A percentile compares a stretch with the other conserved stretches of the same genome.
These are phyloP conservation scores for Typhlomys cinereus DNA, from an alignment of 2,113 vertebrate genomes.

Conservation along the genomic window DNA sequence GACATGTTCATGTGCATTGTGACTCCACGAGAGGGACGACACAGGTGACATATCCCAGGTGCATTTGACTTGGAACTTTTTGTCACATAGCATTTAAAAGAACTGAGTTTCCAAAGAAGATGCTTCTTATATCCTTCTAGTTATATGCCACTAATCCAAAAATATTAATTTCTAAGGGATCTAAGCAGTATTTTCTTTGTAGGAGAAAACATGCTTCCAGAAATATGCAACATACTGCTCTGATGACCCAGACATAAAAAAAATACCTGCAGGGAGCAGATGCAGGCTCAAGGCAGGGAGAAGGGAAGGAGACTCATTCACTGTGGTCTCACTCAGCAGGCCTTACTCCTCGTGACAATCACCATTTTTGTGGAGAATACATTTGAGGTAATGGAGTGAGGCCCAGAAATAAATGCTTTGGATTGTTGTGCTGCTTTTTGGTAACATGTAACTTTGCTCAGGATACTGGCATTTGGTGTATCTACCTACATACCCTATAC, in stretches of 20 bases:
- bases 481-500: background rate
- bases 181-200: background rate
- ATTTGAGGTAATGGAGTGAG: background rate
- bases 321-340: background rate
- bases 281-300: background rate
- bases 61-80: slow-evolving; percentile 4
- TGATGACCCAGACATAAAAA: background rate
- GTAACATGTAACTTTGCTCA: background rate
- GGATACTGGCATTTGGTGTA: background rate
- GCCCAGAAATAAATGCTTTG: background rate
- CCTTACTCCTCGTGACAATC: background rate
- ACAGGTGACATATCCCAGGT: background rate
- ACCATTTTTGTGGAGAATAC: slow-evolving; percentile 1
- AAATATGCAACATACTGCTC: slow-evolving; percentile 30
- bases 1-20: background rate
- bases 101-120: background rate
- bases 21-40: background rate
- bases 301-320: background rate
- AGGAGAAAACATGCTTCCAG: background rate
- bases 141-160: background rate
- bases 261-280: background rate
- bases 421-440: background rate
- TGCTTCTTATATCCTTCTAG: background rate
- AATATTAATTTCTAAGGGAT: background rate
- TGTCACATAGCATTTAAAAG: background rate